Evolutionary conservation across 2,797 vertebrate genomes (phyloP).

Genomic region (Megalops cyprinoides): DNA sequence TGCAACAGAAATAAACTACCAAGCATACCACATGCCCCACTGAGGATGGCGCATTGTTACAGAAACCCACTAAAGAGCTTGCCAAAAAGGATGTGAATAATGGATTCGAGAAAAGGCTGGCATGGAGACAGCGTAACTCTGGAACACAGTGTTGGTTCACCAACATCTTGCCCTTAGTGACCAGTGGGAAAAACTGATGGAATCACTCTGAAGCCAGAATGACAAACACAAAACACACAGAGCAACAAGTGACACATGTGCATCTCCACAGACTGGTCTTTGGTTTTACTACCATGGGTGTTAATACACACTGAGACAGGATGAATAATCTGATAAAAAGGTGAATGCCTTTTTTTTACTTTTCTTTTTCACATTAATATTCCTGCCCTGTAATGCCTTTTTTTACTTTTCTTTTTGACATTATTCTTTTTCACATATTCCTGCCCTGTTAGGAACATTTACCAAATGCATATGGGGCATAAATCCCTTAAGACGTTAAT

Average conservation of each 20-base stretch:
- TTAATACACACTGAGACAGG: slow-evolving; percentile 45
- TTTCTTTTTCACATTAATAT: neutral
- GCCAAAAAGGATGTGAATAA: neutral
- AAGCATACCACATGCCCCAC: neutral
- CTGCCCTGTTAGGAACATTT: neutral
- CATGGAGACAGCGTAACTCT: neutral
- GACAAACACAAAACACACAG: slow-evolving; percentile 66
- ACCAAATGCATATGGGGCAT: too few species aligned
- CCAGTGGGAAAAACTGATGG: slow-evolving; percentile 60
- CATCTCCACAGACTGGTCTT: slow-evolving; percentile 60
- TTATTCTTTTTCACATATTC: too few species aligned
- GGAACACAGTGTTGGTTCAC: slow-evolving; percentile 1
- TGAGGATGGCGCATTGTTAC: neutral
- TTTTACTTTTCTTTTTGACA: slow-evolving; percentile 11
- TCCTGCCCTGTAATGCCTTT: slow-evolving; percentile 30
- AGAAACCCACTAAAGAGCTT: slow-evolving; percentile 3
- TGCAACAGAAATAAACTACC: neutral
- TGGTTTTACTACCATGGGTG: slow-evolving; percentile 58
- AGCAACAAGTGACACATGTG: slow-evolving; percentile 65
- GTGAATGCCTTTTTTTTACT: slow-evolving; percentile 33
- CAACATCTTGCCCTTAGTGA: too few species aligned
- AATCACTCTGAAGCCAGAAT: slow-evolving; percentile 32
- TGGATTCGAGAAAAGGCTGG: slow-evolving; percentile 15
- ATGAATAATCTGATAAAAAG: slow-evolving; percentile 45
- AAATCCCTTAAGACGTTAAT: too few species aligned